A percentile compares a stretch with the other conserved stretches of the same genome.
These are phyloP conservation scores for Melitaea athalia DNA, from an alignment of 2,888 invertebrate species.

Conservation along the genomic window DNA sequence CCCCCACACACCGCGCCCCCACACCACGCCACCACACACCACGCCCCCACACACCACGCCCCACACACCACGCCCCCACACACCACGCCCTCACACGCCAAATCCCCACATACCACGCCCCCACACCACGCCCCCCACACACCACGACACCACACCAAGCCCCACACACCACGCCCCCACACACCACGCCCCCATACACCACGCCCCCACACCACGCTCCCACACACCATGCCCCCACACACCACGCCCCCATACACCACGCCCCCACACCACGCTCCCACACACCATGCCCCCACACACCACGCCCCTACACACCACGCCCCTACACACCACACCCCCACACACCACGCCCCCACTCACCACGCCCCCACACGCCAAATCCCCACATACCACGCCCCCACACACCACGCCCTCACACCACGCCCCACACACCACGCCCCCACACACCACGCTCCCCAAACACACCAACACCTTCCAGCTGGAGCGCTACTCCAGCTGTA, in stretches of 20 bases:
- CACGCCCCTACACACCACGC: conserved; percentile 14
- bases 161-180: no score
- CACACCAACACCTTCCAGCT: conserved; percentile 16
- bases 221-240: conserved; percentile 43
- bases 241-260: conserved; percentile 15
- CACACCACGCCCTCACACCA: no score
- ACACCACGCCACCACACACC: no score
- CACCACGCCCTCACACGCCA: neutral
- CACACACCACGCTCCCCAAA: no score
- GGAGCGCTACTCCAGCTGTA: no score
- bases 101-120: conserved; percentile 43
- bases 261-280: conserved; percentile 44
- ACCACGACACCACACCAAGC: no score
- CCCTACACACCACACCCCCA: conserved; percentile 41
- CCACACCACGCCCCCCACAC: no score
- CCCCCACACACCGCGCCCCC: no score
- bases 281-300: conserved; percentile 32
- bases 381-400: conserved; percentile 43
- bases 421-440: no score
- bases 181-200: no score
- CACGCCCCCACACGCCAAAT: neutral
- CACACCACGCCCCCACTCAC: neutral
- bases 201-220: no score
- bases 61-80: neutral
- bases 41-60: no score